A percentile compares a stretch with the other conserved stretches of the same genome.
phyloP scores from a whole-genome alignment of 2,113 vertebrate species.

The Reinhardtius hippoglossoides region DNA sequence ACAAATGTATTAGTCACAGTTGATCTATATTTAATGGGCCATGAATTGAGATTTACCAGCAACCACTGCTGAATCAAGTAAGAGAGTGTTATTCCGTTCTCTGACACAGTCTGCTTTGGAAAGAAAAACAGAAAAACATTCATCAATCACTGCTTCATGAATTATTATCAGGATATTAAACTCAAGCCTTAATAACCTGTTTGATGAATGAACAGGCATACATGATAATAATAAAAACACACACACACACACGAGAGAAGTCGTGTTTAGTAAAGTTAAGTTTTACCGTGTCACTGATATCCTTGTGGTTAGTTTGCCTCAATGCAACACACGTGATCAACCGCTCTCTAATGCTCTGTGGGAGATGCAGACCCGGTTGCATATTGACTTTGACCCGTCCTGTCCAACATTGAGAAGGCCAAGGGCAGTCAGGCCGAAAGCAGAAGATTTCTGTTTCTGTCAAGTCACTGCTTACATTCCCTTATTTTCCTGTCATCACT shows the following conservation, averaged over 20 bases:
- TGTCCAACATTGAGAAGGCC: constrained; percentile 49
- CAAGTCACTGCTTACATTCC: constrained; percentile 64
- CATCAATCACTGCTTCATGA: not conserved
- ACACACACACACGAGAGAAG: not conserved
- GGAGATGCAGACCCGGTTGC: constrained; percentile 15
- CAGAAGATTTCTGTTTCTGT: constrained; percentile 70
- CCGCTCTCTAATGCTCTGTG: not conserved
- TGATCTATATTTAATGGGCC: constrained; percentile 72
- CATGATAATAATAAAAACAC: not conserved
- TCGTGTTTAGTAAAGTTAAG: not conserved
- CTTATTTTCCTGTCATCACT: constrained; percentile 77
- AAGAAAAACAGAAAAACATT: constrained; percentile 12
- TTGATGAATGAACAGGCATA: not conserved
- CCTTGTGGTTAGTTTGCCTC: not conserved
- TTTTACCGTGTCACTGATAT: not conserved
- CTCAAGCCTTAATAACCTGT: not conserved
- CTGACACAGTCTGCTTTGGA: constrained; percentile 2
- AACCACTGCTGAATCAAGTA: constrained; percentile 39
- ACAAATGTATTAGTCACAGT: constrained; percentile 60
- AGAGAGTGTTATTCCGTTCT: constrained; percentile 24
- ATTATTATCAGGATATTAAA: constrained; percentile 4
- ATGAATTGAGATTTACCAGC: constrained; percentile 65
- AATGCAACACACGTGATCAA: constrained; percentile 15
- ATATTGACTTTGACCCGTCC: constrained; percentile 56
- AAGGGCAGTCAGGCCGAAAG: constrained; percentile 60